Base-by-base conservation (phyloP, 2,888 invertebrate genomes). In the Mythimna loreyi region DNA sequence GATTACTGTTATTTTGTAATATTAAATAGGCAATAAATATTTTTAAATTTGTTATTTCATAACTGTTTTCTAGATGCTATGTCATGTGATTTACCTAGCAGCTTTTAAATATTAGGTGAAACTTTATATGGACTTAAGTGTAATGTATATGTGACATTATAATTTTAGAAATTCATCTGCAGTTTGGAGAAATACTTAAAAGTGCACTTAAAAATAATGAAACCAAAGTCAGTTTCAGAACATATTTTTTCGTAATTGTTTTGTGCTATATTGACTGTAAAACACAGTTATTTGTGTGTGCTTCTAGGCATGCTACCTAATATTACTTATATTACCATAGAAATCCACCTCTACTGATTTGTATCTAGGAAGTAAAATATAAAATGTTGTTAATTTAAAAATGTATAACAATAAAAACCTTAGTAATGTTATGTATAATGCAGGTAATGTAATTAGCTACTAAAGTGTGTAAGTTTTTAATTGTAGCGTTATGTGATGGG, bases 1-100 rank as follows among this genome's bases (percentile, higher is more conserved):
- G 78, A 78, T 86, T 86, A 91, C 91, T 93, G 91, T 94, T 94
- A 92, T 91, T 92, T 91, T 91, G 83, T 91, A 89, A 87, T 90
- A 87, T 88, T 86, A 87, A 85, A 76, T 91, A 90, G 87, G 87
- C 82, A 91, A 86, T 91, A 88, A 87, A 85, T 78, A 82, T 84
- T 75, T 78, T 82, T 80, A 77, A 78, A 82, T 82, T 79, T 78
- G 81, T 81, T 86, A 80, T 71, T 81, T 79, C 72, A 68, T 81
- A 83, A 76, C 77, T 78, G 66, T 68, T 84, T 84, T 73, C 60
- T 82, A 84, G 72, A 82, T 77, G 78, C 79, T 83, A 80, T 78
- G 73, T 78, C 78, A 80, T 87, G 88, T 88, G 89, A 88, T 88
- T 87, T 85, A 84, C 75, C 80, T 86, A 86, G 87, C 87, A 87